Conservation (phyloP, 2,113 vertebrate genomes). For the Hyla sarda region DNA sequence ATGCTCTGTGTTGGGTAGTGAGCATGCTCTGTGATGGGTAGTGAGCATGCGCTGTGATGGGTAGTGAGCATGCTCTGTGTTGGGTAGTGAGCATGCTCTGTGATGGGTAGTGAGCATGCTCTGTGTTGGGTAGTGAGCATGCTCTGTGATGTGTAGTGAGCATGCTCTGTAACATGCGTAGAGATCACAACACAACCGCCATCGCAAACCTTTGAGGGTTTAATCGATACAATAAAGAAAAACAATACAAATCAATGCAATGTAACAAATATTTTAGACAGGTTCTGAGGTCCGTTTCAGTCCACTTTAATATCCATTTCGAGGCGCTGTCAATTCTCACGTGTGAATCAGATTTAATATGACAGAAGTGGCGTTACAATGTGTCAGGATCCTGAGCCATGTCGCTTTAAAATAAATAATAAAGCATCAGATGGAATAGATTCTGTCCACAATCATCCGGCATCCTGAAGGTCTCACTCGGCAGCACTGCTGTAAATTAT, state of each 20-base stretch:
- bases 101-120: too few relatives aligned
- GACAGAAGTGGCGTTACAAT: background rate
- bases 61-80: too few relatives aligned
- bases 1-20: too few relatives aligned
- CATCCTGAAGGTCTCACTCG: background rate
- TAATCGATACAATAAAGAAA: background rate
- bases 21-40: too few relatives aligned
- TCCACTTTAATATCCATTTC: background rate
- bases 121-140: too few relatives aligned
- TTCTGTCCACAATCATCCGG: background rate
- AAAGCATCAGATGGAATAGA: background rate
- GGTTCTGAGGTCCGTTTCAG: background rate
- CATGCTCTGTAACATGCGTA: too few relatives aligned
- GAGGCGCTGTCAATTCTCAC: too few relatives aligned
- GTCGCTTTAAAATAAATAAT: constrained; percentile 16
- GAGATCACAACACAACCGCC: too few relatives aligned
- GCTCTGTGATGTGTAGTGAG: too few relatives aligned
- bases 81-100: too few relatives aligned
- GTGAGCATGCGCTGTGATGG: too few relatives aligned
- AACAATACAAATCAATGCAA: background rate
- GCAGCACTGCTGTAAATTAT: background rate
- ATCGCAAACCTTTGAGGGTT: background rate
- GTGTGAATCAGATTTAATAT: background rate
- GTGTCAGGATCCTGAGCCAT: background rate
- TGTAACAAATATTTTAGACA: background rate